Base-by-base conservation (phyloP, 2,113 vertebrate genomes). In the Podocnemis expansa region DNA sequence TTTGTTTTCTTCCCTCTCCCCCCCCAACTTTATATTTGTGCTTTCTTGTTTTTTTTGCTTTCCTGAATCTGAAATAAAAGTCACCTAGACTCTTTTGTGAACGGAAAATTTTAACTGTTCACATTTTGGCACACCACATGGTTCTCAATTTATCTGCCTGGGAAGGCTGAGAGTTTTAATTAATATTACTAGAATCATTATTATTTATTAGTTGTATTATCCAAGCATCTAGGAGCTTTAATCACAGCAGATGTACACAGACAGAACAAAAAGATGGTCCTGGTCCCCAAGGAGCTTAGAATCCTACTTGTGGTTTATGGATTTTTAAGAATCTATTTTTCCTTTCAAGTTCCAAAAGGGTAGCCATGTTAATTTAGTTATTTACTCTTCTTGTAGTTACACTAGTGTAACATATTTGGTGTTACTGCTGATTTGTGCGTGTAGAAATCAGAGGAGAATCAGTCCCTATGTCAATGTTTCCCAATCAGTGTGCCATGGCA, bases 41-140 rank as follows among this genome's bases (percentile, higher is more conserved):
- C 14, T 6, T 84, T 87, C 78, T 90, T 89, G 52, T 49, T 54
- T 90, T 54, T 90, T 70, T 93, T 93, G 31, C 80, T 91, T 89
- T 91, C 76, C 82, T 95, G 87, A 96, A 95, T 80, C n/a, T 88
- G 76, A 96, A 95, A 73, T 89, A 90, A 96, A 94, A 92, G 63
- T 78, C 13, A 49, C 24, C 31, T 82, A 41, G 58, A 0, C 21
- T 83, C 81, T 78, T 90, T 85, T 89, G 8, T 84, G 67, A 54
- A 47, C 80, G 76, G 31, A 54, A 90, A 91, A 93, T 27, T 11
- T 27, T 95, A 63, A 21, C 21, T 73, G 41, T 56, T 56, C 41
- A 16, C 14, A 60, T 60, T 85, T 52, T 81, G 85, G 87, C 88
- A 90, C 80, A 85, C 79, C 55, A 81, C 91, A 10, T 79, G 54